Evolutionary conservation across 2,797 vertebrate species (phyloP), one percentile per base, ranked within the genome.

Genomic region (Dermochelys coriacea): DNA sequence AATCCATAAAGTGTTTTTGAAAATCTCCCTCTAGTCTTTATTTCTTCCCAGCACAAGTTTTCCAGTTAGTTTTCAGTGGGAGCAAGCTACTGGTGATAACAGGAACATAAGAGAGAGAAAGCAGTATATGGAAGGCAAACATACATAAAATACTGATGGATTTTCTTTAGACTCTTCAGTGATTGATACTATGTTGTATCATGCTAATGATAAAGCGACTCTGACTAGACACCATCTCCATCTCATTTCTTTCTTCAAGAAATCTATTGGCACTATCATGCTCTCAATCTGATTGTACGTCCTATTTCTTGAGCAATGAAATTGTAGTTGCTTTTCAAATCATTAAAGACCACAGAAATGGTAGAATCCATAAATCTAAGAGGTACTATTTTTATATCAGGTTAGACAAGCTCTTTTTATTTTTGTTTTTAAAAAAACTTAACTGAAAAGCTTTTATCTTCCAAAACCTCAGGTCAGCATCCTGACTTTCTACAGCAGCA

Each of bases 1-100:
- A 79, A 52, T 34, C 64, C 90, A 93, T 94, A 91, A 83, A 78
- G 45, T 91, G 23, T 25, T 75, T 97, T 94, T 93, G 85, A 77
- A 96, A 89, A 89, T 95, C 94, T 95, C 50, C 84, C 82, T 5
- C 92, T 93, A 5, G 31, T n/a, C 75, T 93, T 47, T 84, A 91
- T 77, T 94, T 88, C 82, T 83, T 25, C 41, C 12, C 45, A 47
- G 23, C 6, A 75, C 41, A 75, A 75, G 18, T 80, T 95, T 81
- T 93, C 79, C 79, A 87, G 5, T 49, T 34, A 3, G 0, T 57
- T 93, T 96, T 86, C 51, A 90, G 71, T 74, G 21, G 84, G 92
- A 93, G 14, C 45, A 91, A 94, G 54, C 82, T 90, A 31, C 68
- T 86, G 74, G 51, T 88, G 92, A 80, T 91, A 91, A 87, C 29